phyloP scores from a whole-genome alignment of 2,888 invertebrate genomes.

The Lagria hirta region DNA sequence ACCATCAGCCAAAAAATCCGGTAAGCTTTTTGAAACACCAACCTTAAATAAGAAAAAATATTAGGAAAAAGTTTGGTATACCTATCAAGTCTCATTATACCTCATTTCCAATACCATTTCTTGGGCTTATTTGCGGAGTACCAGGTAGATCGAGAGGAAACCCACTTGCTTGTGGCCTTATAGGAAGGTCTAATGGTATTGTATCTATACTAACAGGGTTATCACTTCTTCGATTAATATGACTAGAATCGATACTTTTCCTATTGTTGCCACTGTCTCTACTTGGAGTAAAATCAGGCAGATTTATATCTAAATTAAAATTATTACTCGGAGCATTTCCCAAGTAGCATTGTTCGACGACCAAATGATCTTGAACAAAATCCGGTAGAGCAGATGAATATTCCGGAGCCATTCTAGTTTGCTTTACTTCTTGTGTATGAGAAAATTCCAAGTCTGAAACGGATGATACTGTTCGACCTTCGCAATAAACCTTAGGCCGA shows the following conservation, averaged over 20 bases:
- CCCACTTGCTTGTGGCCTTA: constrained; percentile 43
- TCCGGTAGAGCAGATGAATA: constrained; percentile 75
- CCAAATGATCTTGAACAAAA: constrained; percentile 86
- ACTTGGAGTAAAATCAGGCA: constrained; percentile 68
- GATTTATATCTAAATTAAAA: constrained; percentile 61
- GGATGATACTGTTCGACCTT: constrained; percentile 46
- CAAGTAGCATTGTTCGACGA: constrained; percentile 76
- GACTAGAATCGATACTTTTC: constrained; percentile 36
- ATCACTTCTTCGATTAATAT: constrained; percentile 30
- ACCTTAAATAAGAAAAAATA: constrained; percentile 46
- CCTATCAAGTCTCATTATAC: no score
- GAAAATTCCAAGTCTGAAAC: constrained; percentile 56
- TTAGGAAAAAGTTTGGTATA: neutral
- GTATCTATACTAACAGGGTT: constrained; percentile 32
- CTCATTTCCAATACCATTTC: constrained; percentile 40
- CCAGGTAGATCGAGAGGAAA: constrained; percentile 53
- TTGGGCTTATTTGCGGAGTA: constrained; percentile 28
- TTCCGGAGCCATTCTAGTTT: constrained; percentile 56
- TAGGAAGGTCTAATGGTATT: constrained; percentile 48
- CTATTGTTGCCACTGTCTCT: constrained; percentile 33
- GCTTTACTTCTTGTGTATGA: constrained; percentile 46
- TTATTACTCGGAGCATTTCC: constrained; percentile 56
- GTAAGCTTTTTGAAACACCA: constrained; percentile 61
- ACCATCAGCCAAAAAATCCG: constrained; percentile 73
- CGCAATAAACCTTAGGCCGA: constrained; percentile 70